Evolutionary conservation across 2,797 vertebrate species (phyloP).

Genomic region (Periophthalmus magnuspinnatus): DNA sequence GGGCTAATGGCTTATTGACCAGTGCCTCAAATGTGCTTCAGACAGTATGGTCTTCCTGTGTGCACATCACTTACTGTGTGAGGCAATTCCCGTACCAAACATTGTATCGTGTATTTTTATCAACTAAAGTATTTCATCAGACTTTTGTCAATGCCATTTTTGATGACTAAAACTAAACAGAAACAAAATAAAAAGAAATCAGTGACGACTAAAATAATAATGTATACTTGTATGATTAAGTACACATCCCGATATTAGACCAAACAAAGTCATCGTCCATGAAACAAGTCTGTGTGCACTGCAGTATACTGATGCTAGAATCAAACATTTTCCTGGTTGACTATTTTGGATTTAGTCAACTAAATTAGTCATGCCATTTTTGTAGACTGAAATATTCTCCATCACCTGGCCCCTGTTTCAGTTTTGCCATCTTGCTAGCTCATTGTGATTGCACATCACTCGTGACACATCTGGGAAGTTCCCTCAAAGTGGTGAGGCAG

Average conservation of each 20-base stretch:
- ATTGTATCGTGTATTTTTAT: too few species aligned
- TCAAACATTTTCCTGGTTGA: too few species aligned
- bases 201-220: background rate
- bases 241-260: too few species aligned
- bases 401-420: background rate
- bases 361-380: background rate
- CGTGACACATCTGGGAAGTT: constrained; percentile 1
- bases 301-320: too few species aligned
- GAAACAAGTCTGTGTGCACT: too few species aligned
- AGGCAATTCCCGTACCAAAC: too few species aligned
- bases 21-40: constrained; percentile 11
- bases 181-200: too few species aligned
- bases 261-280: too few species aligned
- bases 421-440: background rate
- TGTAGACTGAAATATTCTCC: background rate
- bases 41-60: background rate
- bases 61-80: background rate
- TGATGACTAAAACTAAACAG: too few species aligned
- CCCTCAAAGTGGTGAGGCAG: background rate
- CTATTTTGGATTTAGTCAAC: background rate
- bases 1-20: background rate
- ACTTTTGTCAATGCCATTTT: too few species aligned
- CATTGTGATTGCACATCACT: background rate
- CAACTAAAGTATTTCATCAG: too few species aligned
- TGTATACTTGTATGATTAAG: too few species aligned